Evolutionary conservation across 2,113 vertebrate species (phyloP).

Genomic region (Dryoscopus gambensis): DNA sequence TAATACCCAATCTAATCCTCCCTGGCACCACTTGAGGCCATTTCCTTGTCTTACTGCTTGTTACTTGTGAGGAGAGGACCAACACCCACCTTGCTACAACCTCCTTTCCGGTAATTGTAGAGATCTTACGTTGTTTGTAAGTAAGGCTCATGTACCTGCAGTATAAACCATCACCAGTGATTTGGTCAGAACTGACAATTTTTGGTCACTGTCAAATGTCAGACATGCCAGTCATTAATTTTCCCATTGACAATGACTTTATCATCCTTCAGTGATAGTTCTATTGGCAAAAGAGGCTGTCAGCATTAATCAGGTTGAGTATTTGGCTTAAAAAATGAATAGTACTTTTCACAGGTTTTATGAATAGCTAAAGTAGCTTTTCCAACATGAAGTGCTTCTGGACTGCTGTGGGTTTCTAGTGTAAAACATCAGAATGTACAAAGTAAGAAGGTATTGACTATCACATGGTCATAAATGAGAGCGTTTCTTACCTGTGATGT

Average conservation of each 20-base stretch:
- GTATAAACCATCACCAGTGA: not conserved
- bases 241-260: not conserved
- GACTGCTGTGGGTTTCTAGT: not conserved
- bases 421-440: not conserved
- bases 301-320: not conserved
- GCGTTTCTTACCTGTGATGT: not conserved
- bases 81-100: not conserved
- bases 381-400: not conserved
- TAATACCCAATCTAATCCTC: not conserved
- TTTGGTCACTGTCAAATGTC: not conserved
- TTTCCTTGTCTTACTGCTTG: not conserved
- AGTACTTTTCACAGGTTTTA: not conserved
- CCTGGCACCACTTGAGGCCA: not conserved
- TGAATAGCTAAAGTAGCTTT: not conserved
- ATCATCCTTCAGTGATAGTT: not conserved
- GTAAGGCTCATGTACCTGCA: not conserved
- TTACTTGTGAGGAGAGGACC: not conserved
- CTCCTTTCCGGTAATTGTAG: not conserved
- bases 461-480: not conserved
- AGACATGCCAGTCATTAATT: not conserved
- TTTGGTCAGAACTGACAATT: not conserved
- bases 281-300: not conserved
- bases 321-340: not conserved
- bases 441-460: not conserved
- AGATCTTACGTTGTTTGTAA: not conserved